A percentile compares a stretch with the other conserved stretches of the same genome.
Evolutionary conservation across 2,113 vertebrate genomes (phyloP).

Genomic region (Hassar affinis): DNA sequence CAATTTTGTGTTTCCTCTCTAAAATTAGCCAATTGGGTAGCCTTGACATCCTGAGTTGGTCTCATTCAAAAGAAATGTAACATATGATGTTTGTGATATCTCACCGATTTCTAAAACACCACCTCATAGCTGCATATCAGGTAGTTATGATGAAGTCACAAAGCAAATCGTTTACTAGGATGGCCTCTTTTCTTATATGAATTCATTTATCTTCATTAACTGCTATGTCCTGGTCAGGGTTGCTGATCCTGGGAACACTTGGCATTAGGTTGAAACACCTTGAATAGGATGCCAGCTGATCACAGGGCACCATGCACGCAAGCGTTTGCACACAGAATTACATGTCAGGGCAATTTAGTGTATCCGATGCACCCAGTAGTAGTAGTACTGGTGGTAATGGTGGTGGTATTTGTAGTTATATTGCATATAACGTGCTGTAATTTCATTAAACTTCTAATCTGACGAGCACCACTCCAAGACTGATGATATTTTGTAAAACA

Average conservation of each 20-base stretch:
- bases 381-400: background rate
- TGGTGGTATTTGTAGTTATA: background rate
- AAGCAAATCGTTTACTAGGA: too few species aligned
- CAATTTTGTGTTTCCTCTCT: too few species aligned
- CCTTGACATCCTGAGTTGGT: background rate
- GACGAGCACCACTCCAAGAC: background rate
- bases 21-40: too few species aligned
- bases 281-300: too few species aligned
- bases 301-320: background rate
- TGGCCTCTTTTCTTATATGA: background rate
- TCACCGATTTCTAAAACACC: background rate
- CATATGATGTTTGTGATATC: background rate
- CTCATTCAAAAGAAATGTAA: too few species aligned
- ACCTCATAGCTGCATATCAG: background rate
- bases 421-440: background rate
- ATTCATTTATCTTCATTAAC: background rate
- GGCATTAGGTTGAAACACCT: too few species aligned
- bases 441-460: background rate
- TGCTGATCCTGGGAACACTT: too few species aligned
- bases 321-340: background rate
- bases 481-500: background rate
- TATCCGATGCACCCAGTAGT: background rate
- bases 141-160: too few species aligned
- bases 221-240: background rate
- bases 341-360: background rate